Percentiles rank a stretch among this genome's conserved stretches.
Evolutionary conservation across 2,888 invertebrate genomes (phyloP).

Genomic region (Spilarctia lutea): DNA sequence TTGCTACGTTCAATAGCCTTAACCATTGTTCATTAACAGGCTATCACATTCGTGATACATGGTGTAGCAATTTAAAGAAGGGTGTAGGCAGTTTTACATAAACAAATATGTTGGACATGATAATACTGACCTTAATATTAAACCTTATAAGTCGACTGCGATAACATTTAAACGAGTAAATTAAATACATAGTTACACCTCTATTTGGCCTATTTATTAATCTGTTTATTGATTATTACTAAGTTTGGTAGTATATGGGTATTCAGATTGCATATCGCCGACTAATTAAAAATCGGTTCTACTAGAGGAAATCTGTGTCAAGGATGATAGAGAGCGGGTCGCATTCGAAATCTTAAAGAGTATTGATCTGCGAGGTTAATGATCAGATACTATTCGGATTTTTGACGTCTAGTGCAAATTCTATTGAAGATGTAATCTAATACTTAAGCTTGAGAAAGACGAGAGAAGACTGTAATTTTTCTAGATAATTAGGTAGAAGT

Average conservation of each 20-base stretch:
- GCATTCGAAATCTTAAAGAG: slow-evolving; percentile 43
- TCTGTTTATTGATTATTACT: not conserved
- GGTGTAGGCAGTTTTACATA: not conserved
- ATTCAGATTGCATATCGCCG: not conserved
- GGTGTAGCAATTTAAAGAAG: not conserved
- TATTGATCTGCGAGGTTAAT: slow-evolving; percentile 36
- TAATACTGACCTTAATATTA: slow-evolving; percentile 9
- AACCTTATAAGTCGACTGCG: not conserved
- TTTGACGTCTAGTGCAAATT: not conserved
- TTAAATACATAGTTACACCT: not conserved
- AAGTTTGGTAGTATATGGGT: not conserved
- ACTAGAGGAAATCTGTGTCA: slow-evolving; percentile 46
- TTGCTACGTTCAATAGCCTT: not conserved
- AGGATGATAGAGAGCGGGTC: slow-evolving; percentile 39
- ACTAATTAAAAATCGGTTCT: slow-evolving; percentile 10
- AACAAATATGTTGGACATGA: slow-evolving; percentile 4
- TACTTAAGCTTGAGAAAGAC: no score
- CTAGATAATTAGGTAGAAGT: not conserved
- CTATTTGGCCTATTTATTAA: not conserved
- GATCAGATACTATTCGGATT: slow-evolving; percentile 33
- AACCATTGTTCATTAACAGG: not conserved
- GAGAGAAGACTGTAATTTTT: not conserved
- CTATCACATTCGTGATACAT: not conserved
- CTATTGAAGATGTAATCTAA: not conserved
- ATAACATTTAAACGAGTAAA: slow-evolving; percentile 14